phyloP scores from a whole-genome alignment of 2,888 invertebrate species.

The Drosophila neonasuta region DNA sequence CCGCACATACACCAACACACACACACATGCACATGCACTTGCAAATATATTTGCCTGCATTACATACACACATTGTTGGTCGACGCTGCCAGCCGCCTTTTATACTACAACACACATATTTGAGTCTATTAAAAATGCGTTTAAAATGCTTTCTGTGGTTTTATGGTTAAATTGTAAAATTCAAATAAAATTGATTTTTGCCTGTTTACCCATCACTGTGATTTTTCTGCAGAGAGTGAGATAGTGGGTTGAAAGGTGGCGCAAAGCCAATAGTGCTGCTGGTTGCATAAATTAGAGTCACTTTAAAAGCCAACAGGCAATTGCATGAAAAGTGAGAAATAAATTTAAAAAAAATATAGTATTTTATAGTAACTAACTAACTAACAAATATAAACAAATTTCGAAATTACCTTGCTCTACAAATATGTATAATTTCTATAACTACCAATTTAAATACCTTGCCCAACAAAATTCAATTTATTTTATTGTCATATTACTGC shows the following conservation, averaged over 20 bases:
- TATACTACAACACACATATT: constrained; percentile 78
- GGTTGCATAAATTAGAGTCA: neutral
- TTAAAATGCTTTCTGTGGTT: constrained; percentile 77
- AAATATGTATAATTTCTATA: no score
- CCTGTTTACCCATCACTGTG: constrained; percentile 17
- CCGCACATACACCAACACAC: constrained; percentile 9
- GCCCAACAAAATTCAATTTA: no score
- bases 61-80: constrained; percentile 9
- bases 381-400: no score
- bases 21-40: neutral
- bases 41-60: neutral
- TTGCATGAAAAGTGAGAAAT: neutral
- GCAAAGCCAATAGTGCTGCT: constrained; percentile 3
- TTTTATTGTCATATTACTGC: no score
- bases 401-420: no score
- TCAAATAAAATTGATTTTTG: constrained; percentile 78
- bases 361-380: no score
- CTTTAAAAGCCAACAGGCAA: neutral
- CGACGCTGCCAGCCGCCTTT: constrained; percentile 37
- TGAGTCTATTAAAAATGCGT: constrained; percentile 81
- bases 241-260: neutral
- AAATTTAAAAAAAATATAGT: neutral
- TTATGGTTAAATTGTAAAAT: constrained; percentile 78
- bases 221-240: neutral
- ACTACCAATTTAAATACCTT: no score